phyloP scores from a whole-genome alignment of 2,113 vertebrate species.

The Lophius piscatorius region DNA sequence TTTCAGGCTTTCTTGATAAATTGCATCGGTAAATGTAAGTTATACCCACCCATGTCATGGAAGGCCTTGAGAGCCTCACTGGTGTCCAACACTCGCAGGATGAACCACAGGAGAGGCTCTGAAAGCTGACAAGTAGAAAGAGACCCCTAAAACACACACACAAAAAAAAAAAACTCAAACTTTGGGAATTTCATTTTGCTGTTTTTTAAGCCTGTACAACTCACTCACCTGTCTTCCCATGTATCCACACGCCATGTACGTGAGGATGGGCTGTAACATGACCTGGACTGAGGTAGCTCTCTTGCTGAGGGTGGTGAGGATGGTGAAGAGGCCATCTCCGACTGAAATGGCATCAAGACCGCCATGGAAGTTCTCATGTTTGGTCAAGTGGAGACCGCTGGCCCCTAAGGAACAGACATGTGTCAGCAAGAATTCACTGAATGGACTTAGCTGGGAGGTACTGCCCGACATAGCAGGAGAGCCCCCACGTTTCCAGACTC shows the following conservation, averaged over 20 bases:
- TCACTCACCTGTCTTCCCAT: constrained; percentile 95
- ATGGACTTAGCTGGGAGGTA: no score
- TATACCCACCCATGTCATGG: constrained; percentile 94
- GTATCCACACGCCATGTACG: constrained; percentile 99
- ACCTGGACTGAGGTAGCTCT: constrained; percentile 95
- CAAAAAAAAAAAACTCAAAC: neutral
- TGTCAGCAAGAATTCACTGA: neutral
- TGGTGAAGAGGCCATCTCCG: constrained; percentile 97
- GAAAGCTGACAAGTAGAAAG: constrained; percentile 98
- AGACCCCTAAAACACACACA: constrained; percentile 83
- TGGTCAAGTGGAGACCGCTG: constrained; percentile 96
- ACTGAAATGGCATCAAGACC: constrained; percentile 98
- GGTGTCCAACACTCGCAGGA: constrained; percentile 95
- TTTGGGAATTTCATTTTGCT: neutral
- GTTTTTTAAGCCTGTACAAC: neutral
- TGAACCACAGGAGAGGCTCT: constrained; percentile 97
- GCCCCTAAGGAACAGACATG: constrained; percentile 81
- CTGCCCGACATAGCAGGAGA: no score
- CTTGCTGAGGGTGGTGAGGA: constrained; percentile 97
- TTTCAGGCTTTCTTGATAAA: no score
- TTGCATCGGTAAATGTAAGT: neutral
- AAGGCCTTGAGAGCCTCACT: constrained; percentile 97
- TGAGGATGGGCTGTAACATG: constrained; percentile 98
- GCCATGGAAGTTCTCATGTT: constrained; percentile 98
- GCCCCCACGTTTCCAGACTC: no score